Evolutionary conservation across 2,888 invertebrate species (phyloP), one percentile per base, ranked within the genome.

Genomic region (Platyscelio sp.): DNA sequence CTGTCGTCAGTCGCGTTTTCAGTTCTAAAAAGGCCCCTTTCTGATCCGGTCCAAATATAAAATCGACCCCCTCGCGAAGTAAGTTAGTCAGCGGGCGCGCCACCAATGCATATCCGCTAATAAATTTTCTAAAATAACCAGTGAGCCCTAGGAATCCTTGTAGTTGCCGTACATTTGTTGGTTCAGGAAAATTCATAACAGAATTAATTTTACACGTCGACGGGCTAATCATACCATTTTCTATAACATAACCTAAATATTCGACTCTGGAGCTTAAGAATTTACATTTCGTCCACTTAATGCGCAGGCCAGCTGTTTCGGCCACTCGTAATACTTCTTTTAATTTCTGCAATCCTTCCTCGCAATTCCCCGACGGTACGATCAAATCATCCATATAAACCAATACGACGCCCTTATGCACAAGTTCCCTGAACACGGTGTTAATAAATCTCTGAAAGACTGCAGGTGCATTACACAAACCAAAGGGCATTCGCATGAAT

Each of bases 61-160:
- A 56, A 13, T 56, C 7, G 15, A 56, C 40, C 6, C 22, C 70
- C 6, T 54, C 15, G 18, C 20, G 49, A 18, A 40, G 33, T 13
- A 72, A 38, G 38, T 72, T 20, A 13, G 72, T 54, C 51, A 60
- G 38, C 2, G 72, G 60, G 20, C 49, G 26, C 38, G 24, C 43
- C 24, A 63, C 40, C 40, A 63, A 63, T 24, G 15, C 63, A 20
- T 24, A 63, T 63, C 24, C 63, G 24, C 40, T 15, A 40, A 40
- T 40, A 40, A 40, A 40, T 40, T 40, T 40, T 40, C 40, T 40
- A 40, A 40, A 40, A 15, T 40, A 40, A 40, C 40, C 40, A 13
- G 40, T 40, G 15, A 40, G 40, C 15, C 40, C 40, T 22, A 38
- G 13, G 38, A 18, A 22, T 13, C 22, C 63, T 33, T 29, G 24